Percentiles rank a stretch among this genome's conserved stretches.
Evolutionary conservation across 2,888 invertebrate species (phyloP).

Genomic region (Melitaea athalia): DNA sequence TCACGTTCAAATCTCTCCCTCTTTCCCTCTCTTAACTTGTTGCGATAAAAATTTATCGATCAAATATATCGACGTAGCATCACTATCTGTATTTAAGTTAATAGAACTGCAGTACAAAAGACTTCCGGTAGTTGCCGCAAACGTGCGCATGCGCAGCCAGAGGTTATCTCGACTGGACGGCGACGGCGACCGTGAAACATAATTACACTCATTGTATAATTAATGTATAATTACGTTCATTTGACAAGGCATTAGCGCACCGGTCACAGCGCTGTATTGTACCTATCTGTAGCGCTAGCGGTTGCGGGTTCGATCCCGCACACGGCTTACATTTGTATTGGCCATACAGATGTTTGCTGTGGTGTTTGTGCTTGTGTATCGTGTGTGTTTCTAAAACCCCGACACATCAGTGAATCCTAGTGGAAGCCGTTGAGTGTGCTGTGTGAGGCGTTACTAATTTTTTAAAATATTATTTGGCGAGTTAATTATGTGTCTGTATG

Average conservation of each 20-base stretch:
- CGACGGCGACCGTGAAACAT: constrained; percentile 24
- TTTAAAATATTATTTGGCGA: background rate
- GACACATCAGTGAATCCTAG: too few species aligned
- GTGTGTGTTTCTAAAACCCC: too few species aligned
- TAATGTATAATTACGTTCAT: constrained; percentile 22
- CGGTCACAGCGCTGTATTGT: too few species aligned
- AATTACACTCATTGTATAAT: constrained; percentile 23
- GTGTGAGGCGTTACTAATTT: too few species aligned
- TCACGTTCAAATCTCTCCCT: too few species aligned
- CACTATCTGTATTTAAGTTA: constrained; percentile 36
- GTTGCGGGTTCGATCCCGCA: too few species aligned
- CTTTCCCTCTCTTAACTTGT: too few species aligned
- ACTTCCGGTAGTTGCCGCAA: constrained; percentile 37
- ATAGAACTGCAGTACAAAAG: constrained; percentile 35
- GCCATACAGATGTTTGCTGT: too few species aligned
- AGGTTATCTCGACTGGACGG: constrained; percentile 30
- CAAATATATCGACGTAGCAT: constrained; percentile 8
- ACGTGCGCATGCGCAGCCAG: constrained; percentile 30
- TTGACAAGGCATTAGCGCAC: background rate
- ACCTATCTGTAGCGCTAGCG: too few species aligned
- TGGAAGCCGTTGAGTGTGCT: too few species aligned
- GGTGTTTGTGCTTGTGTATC: too few species aligned
- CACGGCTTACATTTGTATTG: too few species aligned
- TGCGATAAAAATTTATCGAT: background rate
- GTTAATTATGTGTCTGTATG: constrained; percentile 3